Conservation (phyloP, 2,888 invertebrate species). For the Elegia similella region DNA sequence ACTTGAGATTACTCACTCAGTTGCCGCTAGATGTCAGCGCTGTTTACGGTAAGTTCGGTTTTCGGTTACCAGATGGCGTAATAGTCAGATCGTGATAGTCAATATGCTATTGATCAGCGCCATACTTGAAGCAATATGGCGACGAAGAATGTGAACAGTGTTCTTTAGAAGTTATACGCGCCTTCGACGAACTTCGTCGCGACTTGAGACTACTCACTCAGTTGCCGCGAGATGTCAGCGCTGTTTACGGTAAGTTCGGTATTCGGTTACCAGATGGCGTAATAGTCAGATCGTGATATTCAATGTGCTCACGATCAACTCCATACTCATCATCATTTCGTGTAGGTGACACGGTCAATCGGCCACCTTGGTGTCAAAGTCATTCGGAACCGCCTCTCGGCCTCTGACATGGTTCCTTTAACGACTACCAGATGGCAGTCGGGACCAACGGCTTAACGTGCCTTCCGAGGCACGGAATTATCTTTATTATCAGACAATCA, state of each 20-base stretch:
- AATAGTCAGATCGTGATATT: background rate
- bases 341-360: no score
- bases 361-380: no score
- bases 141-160: conserved; percentile 85
- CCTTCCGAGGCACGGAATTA: no score
- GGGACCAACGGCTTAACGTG: no score
- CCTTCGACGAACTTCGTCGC: conserved; percentile 87
- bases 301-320: no score
- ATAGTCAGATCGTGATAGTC: background rate
- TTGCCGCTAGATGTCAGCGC: conserved; percentile 91
- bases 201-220: conserved; percentile 85
- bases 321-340: no score
- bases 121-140: conserved; percentile 50
- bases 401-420: no score
- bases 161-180: conserved; percentile 77
- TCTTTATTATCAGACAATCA: no score
- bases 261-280: background rate
- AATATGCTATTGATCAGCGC: no score
- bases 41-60: conserved; percentile 84
- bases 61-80: background rate
- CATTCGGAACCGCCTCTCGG: no score
- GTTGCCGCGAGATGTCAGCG: conserved; percentile 90
- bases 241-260: conserved; percentile 85
- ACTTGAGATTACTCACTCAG: conserved; percentile 84
- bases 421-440: no score